These are phyloP conservation scores for Arothron firmamentum DNA, from an alignment of 2,113 vertebrate species.

Conservation along the genomic window DNA sequence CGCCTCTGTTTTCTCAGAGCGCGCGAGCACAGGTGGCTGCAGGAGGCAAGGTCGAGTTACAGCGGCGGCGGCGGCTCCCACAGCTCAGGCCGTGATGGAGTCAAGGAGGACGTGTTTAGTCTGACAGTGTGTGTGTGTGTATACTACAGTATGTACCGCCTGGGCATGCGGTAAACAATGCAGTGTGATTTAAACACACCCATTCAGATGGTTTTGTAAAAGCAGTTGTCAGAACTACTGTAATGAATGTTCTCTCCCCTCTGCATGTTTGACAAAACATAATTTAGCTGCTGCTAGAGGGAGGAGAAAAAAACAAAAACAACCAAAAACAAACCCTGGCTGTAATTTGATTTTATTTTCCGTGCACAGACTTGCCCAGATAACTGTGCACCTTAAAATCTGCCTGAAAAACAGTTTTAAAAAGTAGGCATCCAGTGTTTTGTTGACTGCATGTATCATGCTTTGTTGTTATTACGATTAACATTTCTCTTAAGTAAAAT, in stretches of 20 bases:
- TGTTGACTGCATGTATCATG: background rate
- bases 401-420: slow-evolving; percentile 29
- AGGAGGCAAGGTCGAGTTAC: slow-evolving; percentile 67
- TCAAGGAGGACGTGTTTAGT: slow-evolving; percentile 37
- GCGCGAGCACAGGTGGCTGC: slow-evolving; percentile 74
- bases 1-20: slow-evolving; percentile 66
- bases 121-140: slow-evolving; percentile 2
- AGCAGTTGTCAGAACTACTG: background rate
- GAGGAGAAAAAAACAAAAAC: background rate
- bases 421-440: background rate
- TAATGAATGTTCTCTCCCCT: background rate
- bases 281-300: slow-evolving; percentile 6
- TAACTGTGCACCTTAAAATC: background rate
- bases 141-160: background rate
- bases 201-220: background rate
- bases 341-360: slow-evolving; percentile 10
- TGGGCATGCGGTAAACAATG: background rate
- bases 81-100: slow-evolving; percentile 24
- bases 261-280: background rate
- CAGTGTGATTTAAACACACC: background rate
- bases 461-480: too few relatives aligned
- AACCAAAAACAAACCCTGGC: slow-evolving; percentile 2
- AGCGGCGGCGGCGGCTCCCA: slow-evolving; percentile 22
- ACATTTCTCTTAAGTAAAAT: too few relatives aligned
- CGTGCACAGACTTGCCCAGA: slow-evolving; percentile 35